phyloP scores from a whole-genome alignment of 2,797 vertebrate species.

The Tragelaphus oryx region DNA sequence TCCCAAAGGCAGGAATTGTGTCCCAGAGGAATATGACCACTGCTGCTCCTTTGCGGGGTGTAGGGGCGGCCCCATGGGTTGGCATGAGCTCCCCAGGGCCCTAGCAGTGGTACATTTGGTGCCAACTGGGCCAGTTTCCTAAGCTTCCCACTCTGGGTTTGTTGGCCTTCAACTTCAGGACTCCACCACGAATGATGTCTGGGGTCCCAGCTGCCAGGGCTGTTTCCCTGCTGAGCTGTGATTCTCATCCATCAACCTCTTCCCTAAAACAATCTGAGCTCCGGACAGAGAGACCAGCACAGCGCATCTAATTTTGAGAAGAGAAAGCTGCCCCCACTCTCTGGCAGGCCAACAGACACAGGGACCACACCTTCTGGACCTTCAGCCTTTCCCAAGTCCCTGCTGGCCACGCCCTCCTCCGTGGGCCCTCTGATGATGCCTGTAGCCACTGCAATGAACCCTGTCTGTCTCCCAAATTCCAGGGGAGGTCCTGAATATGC shows the following conservation, averaged over 20 bases:
- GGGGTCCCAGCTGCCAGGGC: too few species aligned
- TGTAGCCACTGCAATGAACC: too few species aligned
- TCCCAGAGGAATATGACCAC: not conserved
- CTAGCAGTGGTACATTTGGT: not conserved
- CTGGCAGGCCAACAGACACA: not conserved
- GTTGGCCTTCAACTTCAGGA: not conserved
- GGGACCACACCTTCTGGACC: accelerated
- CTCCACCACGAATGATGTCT: accelerated
- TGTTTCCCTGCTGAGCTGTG: not conserved
- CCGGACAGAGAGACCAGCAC: not conserved
- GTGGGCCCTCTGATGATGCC: accelerated
- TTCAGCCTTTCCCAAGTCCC: not conserved
- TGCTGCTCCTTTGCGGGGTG: not conserved
- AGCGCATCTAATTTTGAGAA: not conserved
- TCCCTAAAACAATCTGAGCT: not conserved
- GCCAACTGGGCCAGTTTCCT: accelerated
- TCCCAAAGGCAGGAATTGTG: too few species aligned
- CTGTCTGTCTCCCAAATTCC: not conserved
- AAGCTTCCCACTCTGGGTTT: not conserved
- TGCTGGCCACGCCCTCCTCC: accelerated
- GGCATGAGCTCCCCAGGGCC: not conserved
- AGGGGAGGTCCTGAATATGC: accelerated
- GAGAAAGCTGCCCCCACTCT: accelerated
- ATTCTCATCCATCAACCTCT: not conserved
- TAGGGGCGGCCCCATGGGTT: accelerated